phyloP scores from a whole-genome alignment of 2,113 vertebrate species.

The Pseudorhombus dupliciocellatus region DNA sequence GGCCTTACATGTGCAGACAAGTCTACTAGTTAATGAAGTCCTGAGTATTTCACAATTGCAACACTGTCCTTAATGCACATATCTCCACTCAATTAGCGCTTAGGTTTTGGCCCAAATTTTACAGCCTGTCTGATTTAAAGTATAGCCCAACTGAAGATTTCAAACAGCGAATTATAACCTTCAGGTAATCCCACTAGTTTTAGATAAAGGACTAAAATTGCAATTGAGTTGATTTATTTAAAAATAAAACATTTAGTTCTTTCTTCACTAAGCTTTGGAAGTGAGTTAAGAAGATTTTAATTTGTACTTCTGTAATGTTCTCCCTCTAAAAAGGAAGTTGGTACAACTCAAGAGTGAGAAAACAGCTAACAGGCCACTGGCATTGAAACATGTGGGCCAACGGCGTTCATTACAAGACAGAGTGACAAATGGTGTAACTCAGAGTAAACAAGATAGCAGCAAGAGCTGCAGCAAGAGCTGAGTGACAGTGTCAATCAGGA shows the following conservation, averaged over 20 bases:
- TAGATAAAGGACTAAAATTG: no score
- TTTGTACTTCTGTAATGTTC: not conserved
- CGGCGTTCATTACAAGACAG: constrained; percentile 37
- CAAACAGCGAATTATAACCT: no score
- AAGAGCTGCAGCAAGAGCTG: not conserved
- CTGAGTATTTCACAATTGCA: not conserved
- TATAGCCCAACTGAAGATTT: not conserved
- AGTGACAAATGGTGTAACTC: constrained; percentile 28
- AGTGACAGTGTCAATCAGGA: constrained; percentile 41
- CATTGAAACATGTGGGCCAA: constrained; percentile 33
- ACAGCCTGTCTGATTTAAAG: not conserved
- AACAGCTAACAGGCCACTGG: not conserved
- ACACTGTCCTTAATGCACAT: not conserved
- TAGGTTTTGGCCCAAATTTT: not conserved
- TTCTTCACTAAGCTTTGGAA: not conserved
- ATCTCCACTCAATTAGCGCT: not conserved
- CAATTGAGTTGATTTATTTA: no score
- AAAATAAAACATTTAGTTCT: not conserved
- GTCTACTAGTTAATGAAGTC: not conserved
- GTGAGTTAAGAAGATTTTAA: not conserved
- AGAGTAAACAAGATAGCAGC: constrained; percentile 31
- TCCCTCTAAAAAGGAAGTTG: constrained; percentile 32
- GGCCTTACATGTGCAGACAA: not conserved
- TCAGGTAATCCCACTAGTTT: no score
- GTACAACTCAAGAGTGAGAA: not conserved